Evolutionary conservation across 1,140 invertebrate species (phyloP).

Genomic region (Cotesia vestalis): DNA sequence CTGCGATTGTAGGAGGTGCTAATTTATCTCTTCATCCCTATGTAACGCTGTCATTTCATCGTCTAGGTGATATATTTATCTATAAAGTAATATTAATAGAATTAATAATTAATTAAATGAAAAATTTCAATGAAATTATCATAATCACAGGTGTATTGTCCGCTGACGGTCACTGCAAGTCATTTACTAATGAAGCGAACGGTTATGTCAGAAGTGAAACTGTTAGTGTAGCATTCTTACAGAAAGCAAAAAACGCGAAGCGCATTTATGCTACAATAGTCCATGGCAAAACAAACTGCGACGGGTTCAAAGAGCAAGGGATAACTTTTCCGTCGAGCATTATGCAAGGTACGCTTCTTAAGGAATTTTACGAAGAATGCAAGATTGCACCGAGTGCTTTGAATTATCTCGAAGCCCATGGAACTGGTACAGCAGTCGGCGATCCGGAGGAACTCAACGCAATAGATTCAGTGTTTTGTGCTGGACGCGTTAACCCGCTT

Average conservation of each 20-base stretch:
- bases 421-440: conserved; percentile 82
- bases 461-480: conserved; percentile 84
- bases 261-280: conserved; percentile 78
- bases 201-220: conserved; percentile 83
- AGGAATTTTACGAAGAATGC: conserved; percentile 89
- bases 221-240: conserved; percentile 80
- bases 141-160: conserved; percentile 80
- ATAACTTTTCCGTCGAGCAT: conserved; percentile 91
- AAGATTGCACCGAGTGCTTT: conserved; percentile 76
- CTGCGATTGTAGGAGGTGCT: conserved; percentile 85
- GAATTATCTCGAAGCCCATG: conserved; percentile 92
- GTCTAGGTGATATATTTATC: too few relatives aligned
- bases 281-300: conserved; percentile 78
- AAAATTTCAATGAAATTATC: too few relatives aligned
- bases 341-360: conserved; percentile 80
- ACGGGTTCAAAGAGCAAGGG: conserved; percentile 86
- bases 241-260: conserved; percentile 81
- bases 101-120: too few relatives aligned
- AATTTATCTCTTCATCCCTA: conserved; percentile 88
- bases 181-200: conserved; percentile 85
- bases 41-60: too few relatives aligned
- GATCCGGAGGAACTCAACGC: conserved; percentile 90
- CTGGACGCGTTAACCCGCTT: too few relatives aligned
- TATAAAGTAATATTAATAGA: too few relatives aligned
- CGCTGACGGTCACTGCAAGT: conserved; percentile 85